phyloP scores from a whole-genome alignment of 2,113 vertebrate species.

The Lophura nycthemera region DNA sequence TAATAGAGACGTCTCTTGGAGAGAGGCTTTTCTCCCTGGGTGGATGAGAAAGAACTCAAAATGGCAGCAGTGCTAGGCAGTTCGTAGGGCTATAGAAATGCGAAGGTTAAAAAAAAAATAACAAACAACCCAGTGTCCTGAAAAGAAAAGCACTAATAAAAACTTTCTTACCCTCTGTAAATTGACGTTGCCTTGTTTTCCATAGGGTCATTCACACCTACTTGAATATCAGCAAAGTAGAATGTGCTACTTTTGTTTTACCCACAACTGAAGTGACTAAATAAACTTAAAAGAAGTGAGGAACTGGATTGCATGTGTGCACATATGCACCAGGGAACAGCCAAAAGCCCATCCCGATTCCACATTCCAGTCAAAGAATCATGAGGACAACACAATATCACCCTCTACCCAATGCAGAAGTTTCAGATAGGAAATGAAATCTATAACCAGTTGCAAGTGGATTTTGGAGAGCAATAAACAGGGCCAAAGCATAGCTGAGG shows the following conservation, averaged over 20 bases:
- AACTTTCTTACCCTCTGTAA: not conserved
- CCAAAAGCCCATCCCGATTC: not conserved
- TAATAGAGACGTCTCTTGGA: not conserved
- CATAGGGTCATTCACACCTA: rapidly evolving
- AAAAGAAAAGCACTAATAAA: not conserved
- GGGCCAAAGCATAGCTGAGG: not conserved
- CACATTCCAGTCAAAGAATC: rapidly evolving
- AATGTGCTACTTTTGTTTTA: not conserved
- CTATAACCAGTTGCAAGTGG: not conserved
- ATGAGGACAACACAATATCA: not conserved
- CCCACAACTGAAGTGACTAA: not conserved
- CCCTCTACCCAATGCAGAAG: rapidly evolving
- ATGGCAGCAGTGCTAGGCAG: not conserved
- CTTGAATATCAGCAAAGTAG: not conserved
- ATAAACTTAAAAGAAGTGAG: not conserved
- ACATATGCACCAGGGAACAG: rapidly evolving
- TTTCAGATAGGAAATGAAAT: not conserved
- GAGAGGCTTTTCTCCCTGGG: not conserved
- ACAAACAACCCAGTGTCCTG: rapidly evolving
- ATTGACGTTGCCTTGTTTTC: not conserved
- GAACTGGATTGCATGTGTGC: not conserved
- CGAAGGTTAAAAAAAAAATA: not conserved
- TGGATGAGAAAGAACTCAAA: not conserved
- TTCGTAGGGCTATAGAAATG: not conserved
- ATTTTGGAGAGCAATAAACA: slow-evolving; percentile 23